A percentile compares a stretch with the other conserved stretches of the same genome.
phyloP scores from a whole-genome alignment of 2,797 vertebrate species.

The Sebastes elongatus region DNA sequence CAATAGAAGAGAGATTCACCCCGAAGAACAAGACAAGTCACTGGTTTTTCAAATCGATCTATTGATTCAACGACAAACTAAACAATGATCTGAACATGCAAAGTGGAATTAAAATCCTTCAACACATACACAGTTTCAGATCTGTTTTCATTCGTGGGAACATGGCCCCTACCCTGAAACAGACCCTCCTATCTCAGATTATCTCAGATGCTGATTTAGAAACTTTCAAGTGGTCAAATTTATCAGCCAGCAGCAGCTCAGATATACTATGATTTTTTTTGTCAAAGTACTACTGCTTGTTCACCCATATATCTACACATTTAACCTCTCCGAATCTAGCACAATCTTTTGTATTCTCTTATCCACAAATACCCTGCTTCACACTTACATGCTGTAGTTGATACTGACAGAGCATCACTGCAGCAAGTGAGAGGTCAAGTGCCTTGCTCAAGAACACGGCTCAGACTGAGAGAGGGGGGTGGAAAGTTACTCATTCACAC shows the following conservation, averaged over 20 bases:
- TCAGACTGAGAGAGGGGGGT: neutral
- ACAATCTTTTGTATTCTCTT: neutral
- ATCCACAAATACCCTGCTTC: neutral
- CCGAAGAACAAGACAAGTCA: neutral
- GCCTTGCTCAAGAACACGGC: neutral
- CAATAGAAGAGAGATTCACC: neutral
- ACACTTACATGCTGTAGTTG: neutral
- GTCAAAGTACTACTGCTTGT: neutral
- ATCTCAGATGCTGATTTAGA: neutral
- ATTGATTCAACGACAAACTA: neutral
- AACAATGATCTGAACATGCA: neutral
- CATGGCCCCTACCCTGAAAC: neutral
- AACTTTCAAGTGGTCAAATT: neutral
- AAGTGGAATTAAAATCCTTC: neutral
- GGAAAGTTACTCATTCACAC: slow-evolving; percentile 34
- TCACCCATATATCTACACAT: neutral
- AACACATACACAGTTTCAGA: neutral
- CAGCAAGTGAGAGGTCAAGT: neutral
- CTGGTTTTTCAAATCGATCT: neutral
- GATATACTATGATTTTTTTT: neutral
- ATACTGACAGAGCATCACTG: neutral
- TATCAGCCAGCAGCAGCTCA: neutral
- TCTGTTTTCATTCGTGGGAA: neutral
- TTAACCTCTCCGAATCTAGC: neutral
- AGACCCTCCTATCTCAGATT: neutral